Percentiles rank a stretch among this genome's conserved stretches.
These are phyloP conservation scores for Actinernus sp. DNA, from an alignment of 92 coral and sea anemone genomes.

Conservation along the genomic window DNA sequence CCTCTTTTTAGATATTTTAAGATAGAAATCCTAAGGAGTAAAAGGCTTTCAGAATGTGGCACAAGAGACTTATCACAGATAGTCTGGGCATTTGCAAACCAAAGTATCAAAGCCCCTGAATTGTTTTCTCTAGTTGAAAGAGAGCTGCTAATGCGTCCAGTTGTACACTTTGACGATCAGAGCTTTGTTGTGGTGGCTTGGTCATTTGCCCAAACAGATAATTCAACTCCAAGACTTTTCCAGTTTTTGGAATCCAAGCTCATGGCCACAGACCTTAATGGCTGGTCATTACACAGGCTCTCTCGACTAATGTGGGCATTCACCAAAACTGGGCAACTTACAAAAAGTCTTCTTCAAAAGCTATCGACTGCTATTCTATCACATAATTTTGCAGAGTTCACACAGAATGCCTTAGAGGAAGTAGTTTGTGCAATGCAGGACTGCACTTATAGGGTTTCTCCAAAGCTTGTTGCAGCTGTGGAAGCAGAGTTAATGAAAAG, in stretches of 20 bases:
- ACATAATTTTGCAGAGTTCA: slow-evolving; percentile 38
- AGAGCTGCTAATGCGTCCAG: slow-evolving; percentile 46
- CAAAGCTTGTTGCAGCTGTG: slow-evolving; percentile 68
- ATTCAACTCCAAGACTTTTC: slow-evolving; percentile 55
- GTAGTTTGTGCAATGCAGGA: slow-evolving; percentile 63
- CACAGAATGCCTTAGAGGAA: slow-evolving; percentile 58
- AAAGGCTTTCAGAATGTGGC: slow-evolving; percentile 45
- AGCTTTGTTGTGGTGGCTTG: slow-evolving; percentile 71
- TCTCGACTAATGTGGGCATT: slow-evolving; percentile 69
- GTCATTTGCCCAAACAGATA: slow-evolving; percentile 74
- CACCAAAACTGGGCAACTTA: slow-evolving; percentile 58
- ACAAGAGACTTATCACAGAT: slow-evolving; percentile 71
- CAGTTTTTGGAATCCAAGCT: slow-evolving; percentile 40
- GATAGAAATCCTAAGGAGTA: slow-evolving; percentile 57
- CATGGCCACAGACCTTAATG: slow-evolving; percentile 23
- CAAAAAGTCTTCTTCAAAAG: slow-evolving; percentile 32
- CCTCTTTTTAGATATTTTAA: slow-evolving; percentile 65
- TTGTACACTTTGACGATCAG: slow-evolving; percentile 39
- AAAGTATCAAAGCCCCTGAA: slow-evolving; percentile 75
- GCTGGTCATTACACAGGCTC: slow-evolving; percentile 51
- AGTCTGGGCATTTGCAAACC: slow-evolving; percentile 74
- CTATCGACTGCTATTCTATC: slow-evolving; percentile 50
- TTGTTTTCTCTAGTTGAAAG: slow-evolving; percentile 58
- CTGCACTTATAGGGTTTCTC: slow-evolving; percentile 32
- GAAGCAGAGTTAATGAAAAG: slow-evolving; percentile 82